Conservation (phyloP, 2,797 vertebrate genomes). For the Aplochiton taeniatus region DNA sequence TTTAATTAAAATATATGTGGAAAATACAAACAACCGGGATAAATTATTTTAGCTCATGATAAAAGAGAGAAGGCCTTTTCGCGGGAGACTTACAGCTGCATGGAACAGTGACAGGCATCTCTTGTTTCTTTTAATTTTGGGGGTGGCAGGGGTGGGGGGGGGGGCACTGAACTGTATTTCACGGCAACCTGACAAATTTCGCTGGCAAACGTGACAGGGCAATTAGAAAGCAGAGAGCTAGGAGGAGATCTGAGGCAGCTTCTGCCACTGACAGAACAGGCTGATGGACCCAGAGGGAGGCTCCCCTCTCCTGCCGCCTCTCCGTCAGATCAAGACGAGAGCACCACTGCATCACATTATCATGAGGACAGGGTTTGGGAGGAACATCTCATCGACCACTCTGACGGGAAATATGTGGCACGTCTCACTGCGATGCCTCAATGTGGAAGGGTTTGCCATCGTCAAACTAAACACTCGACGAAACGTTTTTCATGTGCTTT, state of each 20-base stretch:
- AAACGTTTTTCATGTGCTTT: too few relatives aligned
- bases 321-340: conserved; percentile 38
- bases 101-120: conserved; percentile 37
- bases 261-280: conserved; percentile 47
- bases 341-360: conserved; percentile 31
- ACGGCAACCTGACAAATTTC: conserved; percentile 61
- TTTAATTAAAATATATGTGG: too few relatives aligned
- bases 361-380: conserved; percentile 40
- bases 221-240: conserved; percentile 51
- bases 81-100: too few relatives aligned
- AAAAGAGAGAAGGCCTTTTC: too few relatives aligned
- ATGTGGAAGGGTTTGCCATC: conserved; percentile 17
- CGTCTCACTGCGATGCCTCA: conserved; percentile 32
- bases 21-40: too few relatives aligned
- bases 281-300: conserved; percentile 37
- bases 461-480: too few relatives aligned
- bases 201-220: conserved; percentile 53
- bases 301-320: conserved; percentile 33
- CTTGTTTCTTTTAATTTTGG: conserved; percentile 54
- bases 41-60: too few relatives aligned
- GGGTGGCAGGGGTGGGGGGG: too few relatives aligned
- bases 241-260: conserved; percentile 48
- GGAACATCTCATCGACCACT: conserved; percentile 45
- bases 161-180: conserved; percentile 43
- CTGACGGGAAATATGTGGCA: conserved; percentile 33